Conservation (phyloP, 1,140 invertebrate species). For the Frieseomelitta varia region DNA sequence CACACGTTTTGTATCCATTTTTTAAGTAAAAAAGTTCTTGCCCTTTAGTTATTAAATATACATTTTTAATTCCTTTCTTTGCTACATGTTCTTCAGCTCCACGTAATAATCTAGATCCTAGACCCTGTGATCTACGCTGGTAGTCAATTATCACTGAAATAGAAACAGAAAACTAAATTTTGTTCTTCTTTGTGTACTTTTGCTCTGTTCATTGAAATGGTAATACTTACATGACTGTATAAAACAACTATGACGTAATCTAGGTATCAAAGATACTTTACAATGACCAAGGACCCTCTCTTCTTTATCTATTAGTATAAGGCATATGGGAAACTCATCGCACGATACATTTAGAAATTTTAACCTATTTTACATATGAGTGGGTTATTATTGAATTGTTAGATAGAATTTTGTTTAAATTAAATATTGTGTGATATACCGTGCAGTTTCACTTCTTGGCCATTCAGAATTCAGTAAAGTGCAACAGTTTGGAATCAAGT, state of each 20-base stretch:
- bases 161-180: slow-evolving; percentile 13
- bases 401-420: background rate
- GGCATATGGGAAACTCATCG: slow-evolving; percentile 87
- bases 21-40: slow-evolving; percentile 90
- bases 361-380: slow-evolving; percentile 78
- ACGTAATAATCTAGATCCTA: slow-evolving; percentile 87
- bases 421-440: slow-evolving; percentile 74
- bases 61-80: slow-evolving; percentile 83
- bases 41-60: slow-evolving; percentile 89
- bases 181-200: background rate
- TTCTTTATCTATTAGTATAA: slow-evolving; percentile 84
- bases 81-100: slow-evolving; percentile 87
- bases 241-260: slow-evolving; percentile 86
- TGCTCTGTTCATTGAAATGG: background rate
- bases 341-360: slow-evolving; percentile 87
- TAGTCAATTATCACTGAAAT: slow-evolving; percentile 87
- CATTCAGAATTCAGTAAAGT: slow-evolving; percentile 90
- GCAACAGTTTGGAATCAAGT: slow-evolving; percentile 87
- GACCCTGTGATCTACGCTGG: slow-evolving; percentile 86
- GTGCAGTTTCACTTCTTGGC: slow-evolving; percentile 88
- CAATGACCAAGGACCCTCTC: slow-evolving; percentile 88
- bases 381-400: background rate
- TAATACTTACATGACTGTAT: slow-evolving; percentile 85
- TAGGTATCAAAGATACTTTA: slow-evolving; percentile 87
- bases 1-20: slow-evolving; percentile 87